Base-by-base conservation (phyloP, 2,113 vertebrate species). In the Dipodomys stephensi region DNA sequence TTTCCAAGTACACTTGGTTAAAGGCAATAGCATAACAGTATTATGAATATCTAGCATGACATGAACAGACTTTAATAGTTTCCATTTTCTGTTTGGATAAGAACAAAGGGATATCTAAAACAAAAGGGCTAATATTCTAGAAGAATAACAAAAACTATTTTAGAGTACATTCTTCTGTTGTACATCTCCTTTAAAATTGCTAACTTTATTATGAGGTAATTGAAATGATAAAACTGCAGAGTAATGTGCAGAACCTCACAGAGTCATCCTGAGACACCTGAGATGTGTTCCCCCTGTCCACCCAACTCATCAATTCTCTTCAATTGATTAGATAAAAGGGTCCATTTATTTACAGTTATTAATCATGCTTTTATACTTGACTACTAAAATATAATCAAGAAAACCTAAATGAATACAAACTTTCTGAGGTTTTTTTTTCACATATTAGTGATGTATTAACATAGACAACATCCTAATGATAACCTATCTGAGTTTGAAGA, bases 391-490 rank as follows among this genome's bases (percentile, higher is more conserved):
- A 82, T 11, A 64, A 53, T 96, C 18, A 80, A 95, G 67, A 1
- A 90, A 49, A 83, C 72, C 90, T 71, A 65, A 44, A 91, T 86
- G 65, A 78, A 91, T 32, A 53, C 91, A 77, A 27, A 46, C 22
- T 60, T 79, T 81, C 95, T 35, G 7, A 81, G 57, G 9, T 49
- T 49, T 87, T 96, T 87, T 96, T 96, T 93, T 71, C 46, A n/a
- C 67, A 82, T 28, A 7, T 87, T 93, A 87, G 94, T 64, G 81
- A 85, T 95, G 76, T 88, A 94, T 7, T 78, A 44, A 94, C 85
- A 95, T 65, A 73, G 77, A 20, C 22, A 84, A 69, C 57, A 80
- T 4, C 88, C 10, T 68, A 87, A 78, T 62, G 78, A 82, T 0
- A 2, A 88, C 64, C 72, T 93, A 79, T 53, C 57, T 72, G 76